Conservation (phyloP, 2,888 invertebrate species). For the Ophion slaviceki region DNA sequence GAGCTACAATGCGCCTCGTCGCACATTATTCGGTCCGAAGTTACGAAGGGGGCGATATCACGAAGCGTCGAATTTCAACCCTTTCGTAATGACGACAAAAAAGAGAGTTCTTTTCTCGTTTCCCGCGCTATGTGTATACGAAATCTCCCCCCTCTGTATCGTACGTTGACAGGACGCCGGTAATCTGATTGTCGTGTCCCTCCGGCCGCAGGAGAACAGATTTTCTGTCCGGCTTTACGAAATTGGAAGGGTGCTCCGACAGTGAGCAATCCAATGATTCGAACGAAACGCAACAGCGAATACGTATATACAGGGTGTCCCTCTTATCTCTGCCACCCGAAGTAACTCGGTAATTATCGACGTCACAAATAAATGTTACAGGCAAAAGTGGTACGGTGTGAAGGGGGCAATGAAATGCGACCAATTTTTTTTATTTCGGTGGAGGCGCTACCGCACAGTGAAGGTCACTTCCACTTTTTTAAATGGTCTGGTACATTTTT, state of each 20-base stretch:
- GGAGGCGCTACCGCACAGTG: too few relatives aligned
- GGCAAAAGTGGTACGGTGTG: too few relatives aligned
- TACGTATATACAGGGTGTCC: not conserved
- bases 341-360: too few relatives aligned
- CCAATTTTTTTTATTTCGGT: too few relatives aligned
- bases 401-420: too few relatives aligned
- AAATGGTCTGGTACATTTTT: too few relatives aligned
- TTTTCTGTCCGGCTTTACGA: constrained; percentile 62
- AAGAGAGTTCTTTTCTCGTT: constrained; percentile 31
- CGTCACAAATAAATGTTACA: too few relatives aligned
- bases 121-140: not conserved
- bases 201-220: constrained; percentile 62
- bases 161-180: constrained; percentile 43
- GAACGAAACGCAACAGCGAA: constrained; percentile 22
- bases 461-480: too few relatives aligned
- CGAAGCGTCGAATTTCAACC: constrained; percentile 55
- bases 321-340: too few relatives aligned
- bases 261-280: constrained; percentile 58
- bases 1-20: constrained; percentile 17
- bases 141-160: constrained; percentile 19
- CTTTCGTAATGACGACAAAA: constrained; percentile 45
- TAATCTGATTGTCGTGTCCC: constrained; percentile 65
- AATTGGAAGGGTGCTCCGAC: constrained; percentile 60
- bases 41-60: constrained; percentile 24
- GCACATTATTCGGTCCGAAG: constrained; percentile 34